These are phyloP conservation scores for Celastrina argiolus DNA, from an alignment of 2,888 invertebrate species.

Conservation along the genomic window DNA sequence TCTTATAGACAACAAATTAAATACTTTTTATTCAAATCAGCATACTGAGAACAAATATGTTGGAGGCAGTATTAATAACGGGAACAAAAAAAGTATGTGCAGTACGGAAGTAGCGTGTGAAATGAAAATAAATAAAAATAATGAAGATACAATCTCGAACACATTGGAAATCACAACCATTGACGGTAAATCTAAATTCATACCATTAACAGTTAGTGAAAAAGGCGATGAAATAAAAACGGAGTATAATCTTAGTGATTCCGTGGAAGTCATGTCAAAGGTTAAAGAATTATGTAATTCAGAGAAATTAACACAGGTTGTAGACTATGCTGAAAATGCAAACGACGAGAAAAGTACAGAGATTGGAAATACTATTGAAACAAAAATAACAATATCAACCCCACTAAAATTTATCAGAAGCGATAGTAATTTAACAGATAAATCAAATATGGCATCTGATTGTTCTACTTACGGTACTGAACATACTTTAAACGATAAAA, in stretches of 20 bases:
- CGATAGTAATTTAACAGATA: too few relatives aligned
- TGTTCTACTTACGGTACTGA: neutral
- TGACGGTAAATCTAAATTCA: neutral
- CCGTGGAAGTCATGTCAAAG: neutral
- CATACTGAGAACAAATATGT: neutral
- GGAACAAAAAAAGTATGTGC: neutral
- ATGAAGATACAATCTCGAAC: neutral
- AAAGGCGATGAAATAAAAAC: neutral
- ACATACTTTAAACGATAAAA: neutral
- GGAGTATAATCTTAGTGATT: neutral
- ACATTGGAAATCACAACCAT: neutral
- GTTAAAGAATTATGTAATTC: neutral
- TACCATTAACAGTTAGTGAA: neutral
- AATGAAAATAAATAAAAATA: neutral
- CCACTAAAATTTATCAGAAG: too few relatives aligned
- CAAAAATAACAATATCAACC: neutral
- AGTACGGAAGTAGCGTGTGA: neutral
- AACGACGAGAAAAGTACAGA: neutral
- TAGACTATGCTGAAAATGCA: neutral
- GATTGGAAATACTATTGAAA: neutral
- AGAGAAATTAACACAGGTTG: neutral
- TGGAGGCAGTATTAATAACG: neutral
- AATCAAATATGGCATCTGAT: too few relatives aligned
- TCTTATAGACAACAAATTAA: neutral
- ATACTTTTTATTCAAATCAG: too few relatives aligned